Evolutionary conservation across 2,888 invertebrate species (phyloP), one percentile per base, ranked within the genome.

Genomic region (Pocota personata): DNA sequence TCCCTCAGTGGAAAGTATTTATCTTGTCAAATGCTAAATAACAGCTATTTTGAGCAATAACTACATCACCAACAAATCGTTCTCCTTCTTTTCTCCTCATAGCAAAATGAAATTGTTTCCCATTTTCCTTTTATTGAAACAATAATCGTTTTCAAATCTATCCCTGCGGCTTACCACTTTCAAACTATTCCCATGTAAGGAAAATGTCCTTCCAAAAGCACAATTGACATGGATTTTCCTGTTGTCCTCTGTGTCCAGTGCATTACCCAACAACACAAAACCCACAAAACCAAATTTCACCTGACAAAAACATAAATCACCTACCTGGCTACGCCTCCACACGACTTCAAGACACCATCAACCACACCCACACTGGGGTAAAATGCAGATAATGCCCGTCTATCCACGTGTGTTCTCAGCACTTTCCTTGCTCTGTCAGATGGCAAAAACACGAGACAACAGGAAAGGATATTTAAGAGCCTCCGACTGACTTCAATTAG

Each of bases 261-360:
- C 27, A 62, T 82, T 77, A 82, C 67, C 66, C 71, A 76, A 71
- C 72, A 57, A 76, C 66, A 48, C 12, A 21, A 60, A 77, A 60
- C 43, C 78, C 78, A 64, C 69, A 79, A 84, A 84, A 75, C 79
- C 75, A 57, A 71, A 79, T 71, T 80, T 75, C 37, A 84, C 84
- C 79, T 80, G 84, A 66, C 75, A 79, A 78, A 79, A 66, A 79
- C 79, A 84, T 84, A 84, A 84, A 84, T 84, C 79, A 79, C 71
- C n/a, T 37, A 66, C 66, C 67, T 30, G 46, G 73, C 46, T 62
- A 84, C 84, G 75, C 84, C 84, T 71, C 75, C 64, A 35, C 67
- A 75, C 67, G 57, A 73, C 69, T 83, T 78, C 40, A 78, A 78
- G 83, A 78, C 67, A 83, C 32, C 67, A 73, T 57, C 66, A 48